Conservation (phyloP, 2,113 vertebrate genomes). For the Gopherus evgoodei region DNA sequence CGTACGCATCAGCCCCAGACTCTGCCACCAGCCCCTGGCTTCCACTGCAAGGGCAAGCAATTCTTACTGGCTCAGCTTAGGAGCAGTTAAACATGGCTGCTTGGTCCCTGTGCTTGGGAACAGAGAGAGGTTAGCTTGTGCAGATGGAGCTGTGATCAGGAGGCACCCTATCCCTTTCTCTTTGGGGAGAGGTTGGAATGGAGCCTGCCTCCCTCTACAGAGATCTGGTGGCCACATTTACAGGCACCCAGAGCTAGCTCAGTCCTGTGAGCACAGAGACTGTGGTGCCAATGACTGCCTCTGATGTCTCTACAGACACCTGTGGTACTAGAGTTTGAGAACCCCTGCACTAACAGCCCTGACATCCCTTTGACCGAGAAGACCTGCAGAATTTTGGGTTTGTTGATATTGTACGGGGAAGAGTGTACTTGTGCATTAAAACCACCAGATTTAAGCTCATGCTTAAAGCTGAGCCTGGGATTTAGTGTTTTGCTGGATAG, state of each 20-base stretch:
- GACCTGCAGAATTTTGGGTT: not conserved
- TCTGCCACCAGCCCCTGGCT: not conserved
- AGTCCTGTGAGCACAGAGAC: not conserved
- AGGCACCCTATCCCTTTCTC: not conserved
- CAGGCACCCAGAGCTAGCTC: not conserved
- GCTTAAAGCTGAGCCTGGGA: not conserved
- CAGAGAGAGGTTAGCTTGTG: not conserved
- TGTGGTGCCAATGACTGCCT: not conserved
- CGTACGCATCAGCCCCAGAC: too few species aligned
- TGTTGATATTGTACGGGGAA: not conserved
- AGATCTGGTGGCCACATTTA: fast-evolving
- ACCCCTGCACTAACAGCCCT: not conserved
- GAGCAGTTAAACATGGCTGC: not conserved
- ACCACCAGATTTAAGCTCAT: not conserved
- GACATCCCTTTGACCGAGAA: not conserved
- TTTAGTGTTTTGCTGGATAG: not conserved
- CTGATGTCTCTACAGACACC: fast-evolving
- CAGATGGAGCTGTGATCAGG: not conserved
- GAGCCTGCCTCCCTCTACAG: not conserved
- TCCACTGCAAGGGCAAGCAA: not conserved
- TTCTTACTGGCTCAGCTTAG: not conserved
- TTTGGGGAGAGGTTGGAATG: not conserved
- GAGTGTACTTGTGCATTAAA: not conserved
- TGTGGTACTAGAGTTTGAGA: not conserved
- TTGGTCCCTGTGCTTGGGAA: not conserved